A percentile compares a stretch with the other conserved stretches of the same genome.
Evolutionary conservation across 2,797 vertebrate genomes (phyloP).

Genomic region (Platyrinchus mystaceus): DNA sequence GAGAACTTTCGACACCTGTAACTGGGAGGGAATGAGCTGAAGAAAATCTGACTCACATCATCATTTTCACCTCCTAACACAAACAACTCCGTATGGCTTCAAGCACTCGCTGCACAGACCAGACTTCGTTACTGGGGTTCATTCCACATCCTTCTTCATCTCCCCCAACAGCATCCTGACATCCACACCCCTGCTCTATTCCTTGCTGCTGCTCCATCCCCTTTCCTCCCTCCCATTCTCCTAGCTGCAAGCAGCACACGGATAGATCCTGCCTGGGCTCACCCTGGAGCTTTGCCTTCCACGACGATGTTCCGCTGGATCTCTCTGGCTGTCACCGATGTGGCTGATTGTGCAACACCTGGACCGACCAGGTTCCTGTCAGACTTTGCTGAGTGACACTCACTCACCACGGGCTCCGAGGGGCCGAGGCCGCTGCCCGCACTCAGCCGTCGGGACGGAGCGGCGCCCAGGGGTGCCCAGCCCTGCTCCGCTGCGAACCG

Average conservation of each 20-base stretch:
- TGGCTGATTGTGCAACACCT: background rate
- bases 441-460: background rate
- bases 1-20: background rate
- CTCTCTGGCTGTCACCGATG: accelerated
- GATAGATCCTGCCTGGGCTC: accelerated
- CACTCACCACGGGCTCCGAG: background rate
- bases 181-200: accelerated
- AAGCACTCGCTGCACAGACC: background rate
- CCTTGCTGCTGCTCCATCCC: background rate
- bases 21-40: background rate
- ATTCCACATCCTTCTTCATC: background rate
- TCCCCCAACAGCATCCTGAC: background rate
- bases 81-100: background rate
- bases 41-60: background rate
- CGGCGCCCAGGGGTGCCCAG: background rate
- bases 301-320: accelerated
- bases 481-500: background rate
- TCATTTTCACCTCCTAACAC: background rate
- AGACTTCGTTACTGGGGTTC: accelerated
- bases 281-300: background rate
- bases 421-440: background rate
- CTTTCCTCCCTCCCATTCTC: accelerated
- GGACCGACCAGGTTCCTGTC: accelerated
- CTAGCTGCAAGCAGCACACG: background rate
- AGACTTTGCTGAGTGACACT: background rate